Evolutionary conservation across 2,888 invertebrate genomes (phyloP).

Genomic region (Netelia inedita): DNA sequence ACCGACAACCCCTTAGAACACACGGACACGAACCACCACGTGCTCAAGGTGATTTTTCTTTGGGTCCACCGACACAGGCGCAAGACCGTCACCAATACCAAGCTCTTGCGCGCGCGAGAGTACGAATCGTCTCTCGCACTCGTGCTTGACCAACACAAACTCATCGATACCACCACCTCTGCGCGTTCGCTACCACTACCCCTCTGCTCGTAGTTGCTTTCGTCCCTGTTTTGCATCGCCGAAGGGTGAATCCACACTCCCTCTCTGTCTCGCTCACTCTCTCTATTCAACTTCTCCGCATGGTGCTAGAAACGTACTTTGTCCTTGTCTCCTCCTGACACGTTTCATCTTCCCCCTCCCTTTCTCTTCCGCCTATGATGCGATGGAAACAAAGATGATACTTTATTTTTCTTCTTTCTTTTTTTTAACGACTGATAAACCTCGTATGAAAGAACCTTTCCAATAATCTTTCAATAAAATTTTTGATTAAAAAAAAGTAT

Average conservation of each 20-base stretch:
- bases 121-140: slow-evolving; percentile 73
- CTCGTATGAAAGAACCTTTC: background rate
- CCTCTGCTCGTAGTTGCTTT: slow-evolving; percentile 55
- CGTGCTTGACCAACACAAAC: slow-evolving; percentile 72
- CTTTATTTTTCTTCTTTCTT: background rate
- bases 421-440: background rate
- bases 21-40: slow-evolving; percentile 75
- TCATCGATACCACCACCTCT: slow-evolving; percentile 70
- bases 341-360: slow-evolving; percentile 42
- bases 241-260: slow-evolving; percentile 63
- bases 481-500: too few relatives aligned
- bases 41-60: slow-evolving; percentile 82
- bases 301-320: slow-evolving; percentile 50
- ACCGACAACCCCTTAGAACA: slow-evolving; percentile 80
- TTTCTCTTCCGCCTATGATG: background rate
- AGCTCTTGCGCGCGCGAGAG: slow-evolving; percentile 28
- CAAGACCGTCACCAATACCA: slow-evolving; percentile 77
- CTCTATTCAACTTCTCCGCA: slow-evolving; percentile 67
- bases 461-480: background rate
- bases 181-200: slow-evolving; percentile 38
- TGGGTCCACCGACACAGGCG: slow-evolving; percentile 79
- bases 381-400: slow-evolving; percentile 1
- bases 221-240: slow-evolving; percentile 68
- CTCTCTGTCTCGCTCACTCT: slow-evolving; percentile 55
- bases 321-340: slow-evolving; percentile 32